Base-by-base conservation (phyloP, 1,140 invertebrate genomes). In the Oryctes rhinoceros region DNA sequence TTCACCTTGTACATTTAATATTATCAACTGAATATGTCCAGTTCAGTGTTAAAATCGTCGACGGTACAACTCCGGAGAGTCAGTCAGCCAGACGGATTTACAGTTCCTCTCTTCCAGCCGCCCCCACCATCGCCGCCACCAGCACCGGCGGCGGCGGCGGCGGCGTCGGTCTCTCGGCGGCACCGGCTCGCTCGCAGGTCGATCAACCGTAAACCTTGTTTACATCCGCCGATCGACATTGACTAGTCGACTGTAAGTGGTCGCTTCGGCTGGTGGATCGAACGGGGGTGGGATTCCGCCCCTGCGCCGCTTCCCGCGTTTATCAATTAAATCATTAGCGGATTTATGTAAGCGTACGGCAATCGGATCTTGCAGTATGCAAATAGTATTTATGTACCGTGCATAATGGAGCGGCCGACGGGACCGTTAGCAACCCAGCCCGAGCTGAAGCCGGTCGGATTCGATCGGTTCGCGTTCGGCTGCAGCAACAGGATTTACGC, bases 251-350 rank as follows among this genome's bases (percentile, higher is more conserved):
- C 53, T 59, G 53, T 59, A 59, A 59, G 53, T 18, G 53, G 53
- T 59, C 18, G 53, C 15, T 18, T 15, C 49, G 49, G 15, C 53
- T 6, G 53, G 49, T 53, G 49, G 49, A n/a, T 53, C n/a, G 9
- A n/a, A 11, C 0, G 49, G n/a, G 7, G 49, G 49, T 9, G 5
- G 49, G 24, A 30, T 30, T 30, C 24, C 2, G 24, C 24, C 24
- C 24, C 15, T 44, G 15, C 3, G 53, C 15, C 53, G 53, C 53
- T 15, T 59, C 9, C 9, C 39, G 7, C 65, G 65, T 71, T 44
- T 71, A 37, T 37, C 65, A 71, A 71, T 71, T 71, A 71, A 71
- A 71, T 37, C 65, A 71, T 71, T 71, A 71, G 65, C 24, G 65
- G 65, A 71, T 71, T 71, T 71, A 71, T 71, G 20, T 71, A 35